phyloP scores from a whole-genome alignment of 2,797 vertebrate species.

The Pogonophryne albipinna region DNA sequence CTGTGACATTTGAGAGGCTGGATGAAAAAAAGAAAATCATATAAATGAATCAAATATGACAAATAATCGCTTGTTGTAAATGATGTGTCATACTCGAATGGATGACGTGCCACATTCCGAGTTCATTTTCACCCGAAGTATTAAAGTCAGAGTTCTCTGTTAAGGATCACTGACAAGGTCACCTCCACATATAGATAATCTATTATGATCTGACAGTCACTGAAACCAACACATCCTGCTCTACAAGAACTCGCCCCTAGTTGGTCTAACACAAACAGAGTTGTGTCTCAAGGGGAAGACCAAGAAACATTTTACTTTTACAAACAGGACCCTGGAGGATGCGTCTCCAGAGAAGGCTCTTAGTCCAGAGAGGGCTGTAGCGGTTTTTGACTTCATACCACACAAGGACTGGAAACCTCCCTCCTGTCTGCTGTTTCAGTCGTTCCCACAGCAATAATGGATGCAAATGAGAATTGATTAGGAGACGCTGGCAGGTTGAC shows the following conservation, averaged over 20 bases:
- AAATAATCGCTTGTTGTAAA: background rate
- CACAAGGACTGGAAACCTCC: constrained; percentile 58
- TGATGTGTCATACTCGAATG: background rate
- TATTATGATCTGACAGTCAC: constrained; percentile 18
- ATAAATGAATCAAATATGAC: background rate
- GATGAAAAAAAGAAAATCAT: background rate
- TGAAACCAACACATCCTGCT: constrained; percentile 13
- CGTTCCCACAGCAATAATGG: constrained; percentile 75
- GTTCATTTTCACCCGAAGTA: constrained; percentile 5
- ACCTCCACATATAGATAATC: constrained; percentile 26
- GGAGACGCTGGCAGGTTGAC: constrained; percentile 21
- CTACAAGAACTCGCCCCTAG: constrained; percentile 1
- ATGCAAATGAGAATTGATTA: constrained; percentile 62
- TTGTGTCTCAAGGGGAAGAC: background rate
- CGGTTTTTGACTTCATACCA: constrained; percentile 47
- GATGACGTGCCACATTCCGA: background rate
- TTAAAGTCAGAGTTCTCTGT: background rate
- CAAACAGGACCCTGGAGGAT: constrained; percentile 46
- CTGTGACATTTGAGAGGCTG: background rate
- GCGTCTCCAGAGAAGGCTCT: constrained; percentile 33
- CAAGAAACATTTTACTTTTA: background rate
- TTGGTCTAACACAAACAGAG: constrained; percentile 41
- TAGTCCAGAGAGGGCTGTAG: constrained; percentile 1
- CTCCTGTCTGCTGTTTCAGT: constrained; percentile 49
- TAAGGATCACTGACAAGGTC: constrained; percentile 26